Base-by-base conservation (phyloP, 2,113 vertebrate genomes). In the Atherinomorus stipes region DNA sequence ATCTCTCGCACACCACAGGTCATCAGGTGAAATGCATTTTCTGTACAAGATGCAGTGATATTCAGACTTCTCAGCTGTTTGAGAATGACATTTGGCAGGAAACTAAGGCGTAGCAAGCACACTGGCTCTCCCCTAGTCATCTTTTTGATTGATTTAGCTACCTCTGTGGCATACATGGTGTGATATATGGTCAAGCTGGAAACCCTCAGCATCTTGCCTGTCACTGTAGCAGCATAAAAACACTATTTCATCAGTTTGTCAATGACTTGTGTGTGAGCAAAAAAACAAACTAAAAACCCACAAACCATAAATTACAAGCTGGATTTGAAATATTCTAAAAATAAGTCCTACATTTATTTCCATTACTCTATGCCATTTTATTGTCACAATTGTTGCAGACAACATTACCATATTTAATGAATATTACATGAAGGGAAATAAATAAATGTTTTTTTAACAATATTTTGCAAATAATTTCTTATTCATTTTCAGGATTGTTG, bases 81-180 rank as follows among this genome's bases (percentile, higher is more conserved):
- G 38, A 78, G 78, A 85, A 77, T 59, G 67, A 37, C 50, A 67
- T 78, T 72, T 78, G 61, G 63, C 53, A 70, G 44, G n/a, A 63
- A 75, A 73, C 61, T 62, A 51, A 44, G 45, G 38, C 0, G n/a
- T 22, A 49, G 44, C 1, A 12, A 66, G 54, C 52, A 31, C 25
- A 28, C 52, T 63, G 47, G 12, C 74, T 74, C 47, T 44, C 23
- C 69, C 54, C 10, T 2, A 42, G 56, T 60, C 54, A 44, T 61
- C 6, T 25, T 71, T 56, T 90, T 34, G 86, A 92, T 85, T 83
- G 76, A 91, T 90, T 87, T 79, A 77, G 72, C 42, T 11, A n/a
- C 18, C 26, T 68, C 28, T 15, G 57, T 73, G 66, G 34, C 70
- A 68, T 71, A 64, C 62, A 80, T 19, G 52, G 53, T 45, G 69